These are phyloP conservation scores for Drosophila insularis DNA, from an alignment of 1,140 invertebrate species.

Conservation along the genomic window DNA sequence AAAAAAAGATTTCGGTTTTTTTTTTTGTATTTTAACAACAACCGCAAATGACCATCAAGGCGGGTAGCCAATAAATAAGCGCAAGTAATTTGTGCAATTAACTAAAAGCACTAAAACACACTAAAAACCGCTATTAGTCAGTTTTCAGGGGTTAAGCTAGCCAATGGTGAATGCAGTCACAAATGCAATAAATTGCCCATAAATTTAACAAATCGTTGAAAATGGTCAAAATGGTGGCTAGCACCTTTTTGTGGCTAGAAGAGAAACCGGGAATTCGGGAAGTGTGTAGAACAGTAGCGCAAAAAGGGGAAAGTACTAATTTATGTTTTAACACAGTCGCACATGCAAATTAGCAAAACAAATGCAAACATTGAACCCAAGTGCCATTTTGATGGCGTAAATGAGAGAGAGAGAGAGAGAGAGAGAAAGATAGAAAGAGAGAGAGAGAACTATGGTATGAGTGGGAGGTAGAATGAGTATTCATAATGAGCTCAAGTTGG, in stretches of 20 bases:
- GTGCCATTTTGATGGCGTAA: background rate
- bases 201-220: slow-evolving; percentile 44
- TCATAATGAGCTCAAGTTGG: slow-evolving; percentile 59
- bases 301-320: slow-evolving; percentile 39
- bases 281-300: background rate
- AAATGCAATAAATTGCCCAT: slow-evolving; percentile 58
- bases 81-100: slow-evolving; percentile 70
- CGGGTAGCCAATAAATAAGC: slow-evolving; percentile 58
- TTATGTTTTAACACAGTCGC: slow-evolving; percentile 70
- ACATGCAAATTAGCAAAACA: slow-evolving; percentile 71
- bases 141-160: slow-evolving; percentile 25
- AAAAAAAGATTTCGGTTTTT: background rate
- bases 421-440: background rate
- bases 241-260: slow-evolving; percentile 15
- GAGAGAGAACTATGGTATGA: background rate
- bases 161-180: slow-evolving; percentile 19
- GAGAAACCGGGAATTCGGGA: background rate
- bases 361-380: slow-evolving; percentile 40
- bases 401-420: background rate
- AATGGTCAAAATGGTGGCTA: slow-evolving; percentile 28
- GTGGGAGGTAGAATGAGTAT: background rate
- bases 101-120: slow-evolving; percentile 40
- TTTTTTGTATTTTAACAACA: background rate
- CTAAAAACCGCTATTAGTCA: slow-evolving; percentile 56
- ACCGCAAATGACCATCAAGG: slow-evolving; percentile 34